These are phyloP conservation scores for Capitella teleta DNA, from an alignment of 1,140 invertebrate genomes.

Conservation along the genomic window DNA sequence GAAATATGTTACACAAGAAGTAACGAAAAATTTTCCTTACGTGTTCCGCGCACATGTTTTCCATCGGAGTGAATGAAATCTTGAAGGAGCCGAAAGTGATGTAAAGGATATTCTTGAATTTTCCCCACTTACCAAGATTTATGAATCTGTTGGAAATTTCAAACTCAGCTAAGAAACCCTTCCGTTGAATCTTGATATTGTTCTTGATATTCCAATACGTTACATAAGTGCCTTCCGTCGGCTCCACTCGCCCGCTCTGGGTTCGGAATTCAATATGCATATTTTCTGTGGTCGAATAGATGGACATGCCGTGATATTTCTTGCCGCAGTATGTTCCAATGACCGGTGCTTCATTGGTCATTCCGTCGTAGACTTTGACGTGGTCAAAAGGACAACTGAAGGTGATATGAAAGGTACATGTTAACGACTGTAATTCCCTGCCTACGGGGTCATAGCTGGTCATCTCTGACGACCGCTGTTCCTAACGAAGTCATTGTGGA, in stretches of 20 bases:
- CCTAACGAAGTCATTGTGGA: too few species aligned
- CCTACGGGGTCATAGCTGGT: not conserved
- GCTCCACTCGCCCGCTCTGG: slow-evolving; percentile 13
- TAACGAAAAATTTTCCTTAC: too few species aligned
- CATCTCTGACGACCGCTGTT: not conserved
- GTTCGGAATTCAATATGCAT: slow-evolving; percentile 83
- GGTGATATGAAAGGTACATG: not conserved
- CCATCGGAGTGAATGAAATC: too few species aligned
- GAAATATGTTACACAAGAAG: too few species aligned
- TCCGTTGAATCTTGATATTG: slow-evolving; percentile 80
- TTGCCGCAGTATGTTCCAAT: slow-evolving; percentile 93
- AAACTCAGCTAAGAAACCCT: slow-evolving; percentile 89
- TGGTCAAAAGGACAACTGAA: slow-evolving; percentile 94
- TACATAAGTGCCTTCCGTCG: slow-evolving; percentile 10
- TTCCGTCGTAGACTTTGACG: slow-evolving; percentile 91
- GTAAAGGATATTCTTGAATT: too few species aligned
- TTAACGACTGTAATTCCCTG: too few species aligned
- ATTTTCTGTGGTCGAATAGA: slow-evolving; percentile 82
- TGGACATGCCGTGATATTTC: slow-evolving; percentile 70
- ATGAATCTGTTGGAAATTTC: slow-evolving; percentile 94
- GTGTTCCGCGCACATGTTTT: too few species aligned
- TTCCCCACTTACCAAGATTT: slow-evolving; percentile 74
- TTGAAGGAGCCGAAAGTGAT: too few species aligned
- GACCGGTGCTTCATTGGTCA: slow-evolving; percentile 60
- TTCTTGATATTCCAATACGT: slow-evolving; percentile 46